Base-by-base conservation (phyloP, 2,888 invertebrate genomes). In the Lymantria monacha region DNA sequence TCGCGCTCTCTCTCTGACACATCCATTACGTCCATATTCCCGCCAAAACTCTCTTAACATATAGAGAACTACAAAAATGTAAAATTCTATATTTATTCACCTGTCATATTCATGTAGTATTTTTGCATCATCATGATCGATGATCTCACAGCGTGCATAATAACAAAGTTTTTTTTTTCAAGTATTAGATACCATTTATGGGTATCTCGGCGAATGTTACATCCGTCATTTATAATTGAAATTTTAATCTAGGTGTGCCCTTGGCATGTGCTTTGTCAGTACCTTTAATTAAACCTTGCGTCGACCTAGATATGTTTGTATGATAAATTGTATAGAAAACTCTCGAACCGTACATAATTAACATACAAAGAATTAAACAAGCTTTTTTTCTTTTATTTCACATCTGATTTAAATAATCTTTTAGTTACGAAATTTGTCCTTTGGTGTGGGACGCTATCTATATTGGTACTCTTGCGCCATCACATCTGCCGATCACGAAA, bases 291-390 rank as follows among this genome's bases (percentile, higher is more conserved):
- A 64, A 64, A 57, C 37, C 51, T 42, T 37, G 44, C 8, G 48
- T 44, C 38, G 55, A 62, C 64, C 57, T 45, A 66, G 42, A 61
- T 56, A 56, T 38, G 15, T 48, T 48, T 46, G 48, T 45, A 57
- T 51, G 53, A 66, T 57, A 53, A 49, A 65, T 64, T 49, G 63
- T 59, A 66, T 66, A 55, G 44, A 53, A 65, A 61, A 53, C 44
- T 38, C 44, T 57, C 53, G 44, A 54, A 51, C 30, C 10, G 47
- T 49, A 54, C 31, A 42, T 60, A 53, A 63, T 64, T 65, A 48
- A 42, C 48, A 30, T 46, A 46, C 41, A 38, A 46, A 40, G 30
- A 33, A 37, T 36, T 15, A 37, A 30, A n/a, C 37, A 9, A 11
- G 7, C 9, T 30, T 30, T 30, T 30, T 30, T 30, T n/a, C n/a